These are phyloP conservation scores for Stomorhina lunata DNA, from an alignment of 2,888 invertebrate species.

Conservation along the genomic window DNA sequence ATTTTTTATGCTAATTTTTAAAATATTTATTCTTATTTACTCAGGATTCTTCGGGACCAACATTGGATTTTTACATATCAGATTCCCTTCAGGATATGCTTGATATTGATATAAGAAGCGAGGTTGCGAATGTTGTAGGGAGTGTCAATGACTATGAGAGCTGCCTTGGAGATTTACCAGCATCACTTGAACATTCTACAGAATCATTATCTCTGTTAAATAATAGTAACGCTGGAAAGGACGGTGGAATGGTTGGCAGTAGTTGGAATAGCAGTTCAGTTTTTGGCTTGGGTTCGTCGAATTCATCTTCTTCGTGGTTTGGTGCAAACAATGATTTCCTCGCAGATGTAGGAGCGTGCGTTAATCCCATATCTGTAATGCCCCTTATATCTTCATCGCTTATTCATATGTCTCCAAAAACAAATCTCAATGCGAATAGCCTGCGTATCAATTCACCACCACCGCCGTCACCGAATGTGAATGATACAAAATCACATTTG, in stretches of 20 bases:
- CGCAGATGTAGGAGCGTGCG: constrained; percentile 85
- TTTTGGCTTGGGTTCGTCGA: constrained; percentile 67
- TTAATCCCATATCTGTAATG: constrained; percentile 95
- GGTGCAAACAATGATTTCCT: constrained; percentile 82
- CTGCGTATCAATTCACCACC: constrained; percentile 77
- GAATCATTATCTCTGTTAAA: constrained; percentile 76
- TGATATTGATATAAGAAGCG: constrained; percentile 92
- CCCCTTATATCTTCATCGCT: constrained; percentile 84
- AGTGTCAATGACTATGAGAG: constrained; percentile 85
- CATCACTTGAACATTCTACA: constrained; percentile 79
- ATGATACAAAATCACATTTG: constrained; percentile 83
- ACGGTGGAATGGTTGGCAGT: constrained; percentile 58
- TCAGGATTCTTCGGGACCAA: constrained; percentile 82
- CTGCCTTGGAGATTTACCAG: constrained; percentile 76
- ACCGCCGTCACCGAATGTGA: constrained; percentile 84
- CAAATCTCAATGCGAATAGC: constrained; percentile 74
- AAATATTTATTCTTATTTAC: constrained; percentile 70
- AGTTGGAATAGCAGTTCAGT: constrained; percentile 57
- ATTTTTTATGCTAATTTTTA: not conserved
- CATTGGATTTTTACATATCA: constrained; percentile 84
- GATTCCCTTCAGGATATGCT: constrained; percentile 93
- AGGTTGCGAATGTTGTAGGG: constrained; percentile 89
- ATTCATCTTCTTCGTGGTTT: constrained; percentile 72
- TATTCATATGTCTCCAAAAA: constrained; percentile 73
- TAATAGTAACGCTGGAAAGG: constrained; percentile 67